Percentiles rank a stretch among this genome's conserved stretches.
phyloP scores from a whole-genome alignment of 2,797 vertebrate genomes.

The Alauda arvensis region DNA sequence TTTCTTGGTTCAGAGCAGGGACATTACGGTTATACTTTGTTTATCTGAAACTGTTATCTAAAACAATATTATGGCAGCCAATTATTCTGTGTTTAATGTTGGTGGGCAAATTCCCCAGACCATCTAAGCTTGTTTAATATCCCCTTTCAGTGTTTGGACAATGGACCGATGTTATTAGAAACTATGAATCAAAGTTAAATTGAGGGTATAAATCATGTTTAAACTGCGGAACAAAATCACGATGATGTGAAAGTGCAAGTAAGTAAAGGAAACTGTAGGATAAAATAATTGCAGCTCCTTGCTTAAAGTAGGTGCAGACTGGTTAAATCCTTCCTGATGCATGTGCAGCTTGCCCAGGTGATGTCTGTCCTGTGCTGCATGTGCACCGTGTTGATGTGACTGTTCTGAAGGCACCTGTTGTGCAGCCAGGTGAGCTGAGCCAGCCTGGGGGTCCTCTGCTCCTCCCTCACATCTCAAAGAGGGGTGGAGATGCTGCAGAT shows the following conservation, averaged over 20 bases:
- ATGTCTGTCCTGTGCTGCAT: background rate
- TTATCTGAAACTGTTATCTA: conserved; percentile 5
- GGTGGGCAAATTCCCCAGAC: conserved; percentile 5
- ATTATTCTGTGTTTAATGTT: conserved; percentile 28
- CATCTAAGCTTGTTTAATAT: conserved; percentile 25
- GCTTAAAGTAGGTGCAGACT: background rate
- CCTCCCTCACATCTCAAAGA: background rate
- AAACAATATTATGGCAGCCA: conserved; percentile 1
- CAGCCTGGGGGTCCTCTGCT: background rate
- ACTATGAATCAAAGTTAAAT: conserved; percentile 46
- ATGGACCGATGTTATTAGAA: conserved; percentile 36
- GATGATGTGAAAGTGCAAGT: background rate
- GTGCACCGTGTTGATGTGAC: background rate
- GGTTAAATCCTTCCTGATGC: background rate
- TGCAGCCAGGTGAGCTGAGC: background rate
- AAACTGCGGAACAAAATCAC: conserved; percentile 21
- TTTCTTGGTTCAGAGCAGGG: background rate
- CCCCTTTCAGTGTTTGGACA: conserved; percentile 24
- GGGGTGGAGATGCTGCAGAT: background rate
- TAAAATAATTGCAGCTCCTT: background rate
- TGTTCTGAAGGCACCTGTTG: background rate
- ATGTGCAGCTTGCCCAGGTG: background rate
- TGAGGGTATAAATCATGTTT: conserved; percentile 22
- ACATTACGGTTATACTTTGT: background rate
- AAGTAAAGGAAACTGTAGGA: background rate